Conservation (phyloP, 2,797 vertebrate genomes). For the Myripristis jacobus region DNA sequence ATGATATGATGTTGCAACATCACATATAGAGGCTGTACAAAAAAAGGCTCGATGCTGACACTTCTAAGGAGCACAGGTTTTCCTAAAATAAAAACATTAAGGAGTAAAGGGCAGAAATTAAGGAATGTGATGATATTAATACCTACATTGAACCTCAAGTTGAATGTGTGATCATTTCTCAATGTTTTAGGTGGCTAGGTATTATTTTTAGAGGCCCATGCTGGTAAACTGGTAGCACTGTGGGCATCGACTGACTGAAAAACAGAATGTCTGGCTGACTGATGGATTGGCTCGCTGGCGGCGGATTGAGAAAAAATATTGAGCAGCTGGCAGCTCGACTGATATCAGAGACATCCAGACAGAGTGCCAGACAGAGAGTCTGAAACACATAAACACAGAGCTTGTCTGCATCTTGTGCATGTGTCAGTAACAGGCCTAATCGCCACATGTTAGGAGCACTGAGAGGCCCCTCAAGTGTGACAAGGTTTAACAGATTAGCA, state of each 20-base stretch:
- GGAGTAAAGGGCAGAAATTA: not conserved
- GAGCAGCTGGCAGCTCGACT: not conserved
- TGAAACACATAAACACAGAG: not conserved
- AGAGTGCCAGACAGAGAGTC: not conserved
- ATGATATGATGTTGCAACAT: constrained; percentile 10
- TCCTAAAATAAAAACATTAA: not conserved
- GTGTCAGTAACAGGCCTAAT: not conserved
- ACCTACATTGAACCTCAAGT: not conserved
- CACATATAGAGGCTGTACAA: not conserved
- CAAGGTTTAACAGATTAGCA: constrained; percentile 35
- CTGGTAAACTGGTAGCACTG: too few relatives aligned
- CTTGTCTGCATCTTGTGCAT: not conserved
- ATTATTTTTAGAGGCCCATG: not conserved
- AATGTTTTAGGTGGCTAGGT: not conserved
- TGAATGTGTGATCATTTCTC: not conserved
- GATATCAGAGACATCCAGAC: not conserved
- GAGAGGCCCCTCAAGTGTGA: constrained; percentile 27
- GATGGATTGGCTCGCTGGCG: too few relatives aligned
- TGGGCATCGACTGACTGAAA: too few relatives aligned
- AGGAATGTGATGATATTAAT: not conserved
- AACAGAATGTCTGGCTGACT: too few relatives aligned
- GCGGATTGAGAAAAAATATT: too few relatives aligned
- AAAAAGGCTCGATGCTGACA: not conserved
- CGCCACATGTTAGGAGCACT: constrained; percentile 6
- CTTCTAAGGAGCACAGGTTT: not conserved